A percentile compares a stretch with the other conserved stretches of the same genome.
Evolutionary conservation across 2,797 vertebrate genomes (phyloP).

Genomic region (Fratercula arctica): DNA sequence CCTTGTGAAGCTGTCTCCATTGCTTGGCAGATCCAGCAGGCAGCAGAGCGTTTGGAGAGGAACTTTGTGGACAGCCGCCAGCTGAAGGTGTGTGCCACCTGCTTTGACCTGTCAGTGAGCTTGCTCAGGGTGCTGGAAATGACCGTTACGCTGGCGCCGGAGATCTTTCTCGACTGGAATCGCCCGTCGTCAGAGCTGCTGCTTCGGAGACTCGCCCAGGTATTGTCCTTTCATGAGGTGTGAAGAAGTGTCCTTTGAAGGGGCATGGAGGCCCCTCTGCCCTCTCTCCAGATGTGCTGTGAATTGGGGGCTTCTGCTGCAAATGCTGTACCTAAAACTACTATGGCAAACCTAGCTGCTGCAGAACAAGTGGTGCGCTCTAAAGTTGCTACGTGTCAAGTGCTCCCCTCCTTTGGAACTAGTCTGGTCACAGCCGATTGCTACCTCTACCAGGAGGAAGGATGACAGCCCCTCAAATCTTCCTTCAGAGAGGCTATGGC

Average conservation of each 20-base stretch:
- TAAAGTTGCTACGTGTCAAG: not conserved
- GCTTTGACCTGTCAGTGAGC: conserved; percentile 98
- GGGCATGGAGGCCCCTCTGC: not conserved
- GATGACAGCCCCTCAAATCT: not conserved
- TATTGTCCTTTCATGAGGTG: not conserved
- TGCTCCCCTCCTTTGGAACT: not conserved
- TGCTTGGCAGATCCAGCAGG: conserved; percentile 91
- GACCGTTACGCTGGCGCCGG: conserved; percentile 92
- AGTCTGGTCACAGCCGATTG: not conserved
- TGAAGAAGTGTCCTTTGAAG: not conserved
- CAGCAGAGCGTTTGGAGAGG: conserved; percentile 93
- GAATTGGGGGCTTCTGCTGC: not conserved
- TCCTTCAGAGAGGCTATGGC: not conserved
- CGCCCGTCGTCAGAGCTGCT: conserved; percentile 93
- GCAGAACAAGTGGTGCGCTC: not conserved
- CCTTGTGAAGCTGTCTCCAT: not conserved
- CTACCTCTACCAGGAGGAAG: not conserved
- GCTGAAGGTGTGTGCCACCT: conserved; percentile 96
- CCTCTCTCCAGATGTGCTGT: not conserved
- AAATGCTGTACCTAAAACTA: not conserved
- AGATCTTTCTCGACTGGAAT: conserved; percentile 94
- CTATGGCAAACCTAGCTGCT: not conserved
- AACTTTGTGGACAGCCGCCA: conserved; percentile 98
- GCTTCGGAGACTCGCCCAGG: conserved; percentile 93
- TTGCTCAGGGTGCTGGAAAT: conserved; percentile 96